A percentile compares a stretch with the other conserved stretches of the same genome.
Conservation (phyloP, 2,797 vertebrate genomes). For the Salmo trutta region DNA sequence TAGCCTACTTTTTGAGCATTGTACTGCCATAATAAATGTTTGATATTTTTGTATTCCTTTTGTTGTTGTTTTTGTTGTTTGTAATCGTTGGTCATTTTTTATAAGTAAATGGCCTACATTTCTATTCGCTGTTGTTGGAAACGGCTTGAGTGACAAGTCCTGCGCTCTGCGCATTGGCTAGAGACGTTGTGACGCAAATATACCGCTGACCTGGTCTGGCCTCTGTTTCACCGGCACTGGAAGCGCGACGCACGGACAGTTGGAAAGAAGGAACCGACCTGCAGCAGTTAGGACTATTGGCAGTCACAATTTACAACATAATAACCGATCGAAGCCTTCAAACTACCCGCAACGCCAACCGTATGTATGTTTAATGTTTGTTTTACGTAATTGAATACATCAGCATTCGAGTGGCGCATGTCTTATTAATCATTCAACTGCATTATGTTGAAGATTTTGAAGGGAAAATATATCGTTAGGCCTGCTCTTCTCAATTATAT, state of each 20-base stretch:
- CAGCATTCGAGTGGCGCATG: not conserved
- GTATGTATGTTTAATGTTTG: conserved; percentile 1
- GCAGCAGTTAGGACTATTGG: conserved; percentile 52
- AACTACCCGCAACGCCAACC: not conserved
- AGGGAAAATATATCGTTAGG: not conserved
- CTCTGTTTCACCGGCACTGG: conserved; percentile 12
- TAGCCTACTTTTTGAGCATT: not conserved
- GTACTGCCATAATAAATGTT: conserved; percentile 3
- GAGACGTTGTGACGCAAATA: conserved; percentile 42
- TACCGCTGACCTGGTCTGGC: conserved; percentile 24
- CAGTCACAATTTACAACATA: not conserved
- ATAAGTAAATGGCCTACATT: not conserved
- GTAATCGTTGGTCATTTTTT: not conserved
- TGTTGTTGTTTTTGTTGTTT: not conserved
- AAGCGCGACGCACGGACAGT: conserved; percentile 26
- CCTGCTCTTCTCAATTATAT: not conserved
- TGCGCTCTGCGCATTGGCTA: conserved; percentile 53
- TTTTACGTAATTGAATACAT: not conserved
- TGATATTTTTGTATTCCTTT: conserved; percentile 11
- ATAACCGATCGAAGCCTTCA: conserved; percentile 20
- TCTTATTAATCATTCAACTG: not conserved
- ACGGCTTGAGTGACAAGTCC: conserved; percentile 11
- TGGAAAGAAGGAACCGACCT: not conserved
- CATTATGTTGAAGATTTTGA: not conserved
- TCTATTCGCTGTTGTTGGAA: not conserved